Base-by-base conservation (phyloP, 1,140 invertebrate species). In the Ruditapes philippinarum region DNA sequence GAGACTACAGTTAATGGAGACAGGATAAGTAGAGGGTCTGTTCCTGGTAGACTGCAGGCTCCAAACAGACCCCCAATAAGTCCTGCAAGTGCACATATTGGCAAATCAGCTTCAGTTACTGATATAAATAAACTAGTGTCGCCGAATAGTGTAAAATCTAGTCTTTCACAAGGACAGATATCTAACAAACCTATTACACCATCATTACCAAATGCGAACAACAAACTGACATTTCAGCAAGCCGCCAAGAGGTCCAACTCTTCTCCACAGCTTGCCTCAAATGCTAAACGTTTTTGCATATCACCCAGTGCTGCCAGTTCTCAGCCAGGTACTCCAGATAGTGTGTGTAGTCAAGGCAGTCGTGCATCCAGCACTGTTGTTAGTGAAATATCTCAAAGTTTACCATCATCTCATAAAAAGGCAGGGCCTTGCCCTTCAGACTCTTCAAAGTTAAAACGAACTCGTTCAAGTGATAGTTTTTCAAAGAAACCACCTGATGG, bases 1-100 rank as follows among this genome's bases (percentile, higher is more conserved):
- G 31, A 45, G n/a, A 28, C 82, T 88, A 78, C 90, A 80, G 92
- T 90, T 79, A 92, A 91, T 84, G 91, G 92, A 87, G 92, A 92
- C 70, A 65, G 90, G 54, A 5, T 92, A 76, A 54, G 80, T 78
- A 54, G 45, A 88, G 28, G 68, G 31, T 78, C 90, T 83, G 38
- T 89, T 28, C 91, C 90, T 76, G 89, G 90, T 87, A 76, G 70
- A 80, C 49, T 81, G 65, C 73, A 79, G 49, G 76, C 42, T 42
- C 33, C 49, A 36, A 80, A 79, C 83, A 81, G 78, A 73, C 82
- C 76, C 14, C 40, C 31, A 70, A 54, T 81, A 54, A 91, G 90
- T 80, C 91, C 89, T 73, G 89, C 92, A 62, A 62, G 85, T 54
- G 79, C 82, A 28, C 73, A 78, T n/a, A 51, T 78, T n/a, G 57